These are phyloP conservation scores for Elanoides forficatus DNA, from an alignment of 2,113 vertebrate species.

Conservation along the genomic window DNA sequence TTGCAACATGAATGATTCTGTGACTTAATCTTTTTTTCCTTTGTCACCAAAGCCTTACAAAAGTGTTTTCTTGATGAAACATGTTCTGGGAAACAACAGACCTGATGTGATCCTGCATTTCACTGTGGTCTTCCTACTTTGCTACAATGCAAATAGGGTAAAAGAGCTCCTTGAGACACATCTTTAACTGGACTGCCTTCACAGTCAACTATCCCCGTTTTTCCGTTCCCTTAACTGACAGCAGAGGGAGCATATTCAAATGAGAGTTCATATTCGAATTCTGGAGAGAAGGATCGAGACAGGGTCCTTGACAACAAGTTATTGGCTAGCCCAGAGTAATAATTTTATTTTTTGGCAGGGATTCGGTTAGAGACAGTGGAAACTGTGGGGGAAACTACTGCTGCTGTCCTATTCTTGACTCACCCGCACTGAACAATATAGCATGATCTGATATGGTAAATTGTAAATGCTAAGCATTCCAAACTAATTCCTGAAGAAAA, in stretches of 20 bases:
- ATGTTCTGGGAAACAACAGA: background rate
- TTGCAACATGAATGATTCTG: background rate
- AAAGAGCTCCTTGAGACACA: background rate
- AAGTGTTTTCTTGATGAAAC: background rate
- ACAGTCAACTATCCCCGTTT: background rate
- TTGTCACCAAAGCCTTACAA: background rate
- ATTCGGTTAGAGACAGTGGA: background rate
- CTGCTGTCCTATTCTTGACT: background rate
- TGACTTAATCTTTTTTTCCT: background rate
- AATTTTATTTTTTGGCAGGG: background rate
- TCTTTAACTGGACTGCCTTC: background rate
- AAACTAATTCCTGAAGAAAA: background rate
- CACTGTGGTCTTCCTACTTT: background rate
- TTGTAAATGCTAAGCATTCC: background rate
- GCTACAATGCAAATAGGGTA: background rate
- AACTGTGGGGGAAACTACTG: background rate
- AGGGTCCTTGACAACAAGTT: background rate
- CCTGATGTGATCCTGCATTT: background rate
- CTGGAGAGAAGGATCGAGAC: background rate
- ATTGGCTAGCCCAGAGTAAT: background rate
- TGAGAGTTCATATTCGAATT: background rate
- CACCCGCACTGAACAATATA: rapidly evolving
- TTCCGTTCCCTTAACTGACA: background rate
- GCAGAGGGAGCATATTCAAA: background rate
- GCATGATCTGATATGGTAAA: background rate